phyloP scores from a whole-genome alignment of 2,888 invertebrate genomes.

The Steinernema carpocapsae region DNA sequence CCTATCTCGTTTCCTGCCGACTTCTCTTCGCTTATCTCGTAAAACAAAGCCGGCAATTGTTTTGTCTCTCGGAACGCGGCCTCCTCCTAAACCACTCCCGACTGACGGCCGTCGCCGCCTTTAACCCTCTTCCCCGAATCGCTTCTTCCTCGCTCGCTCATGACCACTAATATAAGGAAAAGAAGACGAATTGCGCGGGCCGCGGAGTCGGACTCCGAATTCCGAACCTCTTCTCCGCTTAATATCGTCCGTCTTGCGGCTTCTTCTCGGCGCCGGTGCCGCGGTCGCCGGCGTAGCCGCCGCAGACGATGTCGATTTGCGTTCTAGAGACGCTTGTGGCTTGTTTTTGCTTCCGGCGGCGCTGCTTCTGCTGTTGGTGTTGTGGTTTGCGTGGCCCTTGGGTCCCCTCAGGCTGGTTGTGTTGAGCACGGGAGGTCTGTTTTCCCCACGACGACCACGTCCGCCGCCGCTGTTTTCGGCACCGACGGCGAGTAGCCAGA shows the following conservation, averaged over 20 bases:
- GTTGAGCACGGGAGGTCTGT: conserved; percentile 1
- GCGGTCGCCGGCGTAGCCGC: background rate
- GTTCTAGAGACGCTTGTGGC: conserved; percentile 32
- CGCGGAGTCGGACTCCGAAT: background rate
- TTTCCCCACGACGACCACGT: background rate
- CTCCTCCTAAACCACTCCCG: background rate
- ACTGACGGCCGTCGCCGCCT: background rate
- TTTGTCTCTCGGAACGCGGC: background rate
- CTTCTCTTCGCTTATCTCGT: background rate
- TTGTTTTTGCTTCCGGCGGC: conserved; percentile 31
- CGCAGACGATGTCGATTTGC: conserved; percentile 28
- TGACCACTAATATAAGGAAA: background rate
- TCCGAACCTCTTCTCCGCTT: background rate
- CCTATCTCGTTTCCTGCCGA: background rate
- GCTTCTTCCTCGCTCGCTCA: background rate
- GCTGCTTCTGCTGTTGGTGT: background rate
- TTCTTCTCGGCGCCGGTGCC: background rate
- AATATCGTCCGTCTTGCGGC: background rate
- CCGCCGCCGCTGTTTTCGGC: conserved; percentile 9
- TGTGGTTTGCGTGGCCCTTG: conserved; percentile 15
- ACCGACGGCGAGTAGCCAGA: conserved; percentile 1
- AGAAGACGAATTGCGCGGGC: conserved; percentile 7
- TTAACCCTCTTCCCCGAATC: background rate
- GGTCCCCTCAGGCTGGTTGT: conserved; percentile 18
- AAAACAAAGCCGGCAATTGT: conserved; percentile 10